phyloP scores from a whole-genome alignment of 2,797 vertebrate species.

The Peromyscus aztecus region DNA sequence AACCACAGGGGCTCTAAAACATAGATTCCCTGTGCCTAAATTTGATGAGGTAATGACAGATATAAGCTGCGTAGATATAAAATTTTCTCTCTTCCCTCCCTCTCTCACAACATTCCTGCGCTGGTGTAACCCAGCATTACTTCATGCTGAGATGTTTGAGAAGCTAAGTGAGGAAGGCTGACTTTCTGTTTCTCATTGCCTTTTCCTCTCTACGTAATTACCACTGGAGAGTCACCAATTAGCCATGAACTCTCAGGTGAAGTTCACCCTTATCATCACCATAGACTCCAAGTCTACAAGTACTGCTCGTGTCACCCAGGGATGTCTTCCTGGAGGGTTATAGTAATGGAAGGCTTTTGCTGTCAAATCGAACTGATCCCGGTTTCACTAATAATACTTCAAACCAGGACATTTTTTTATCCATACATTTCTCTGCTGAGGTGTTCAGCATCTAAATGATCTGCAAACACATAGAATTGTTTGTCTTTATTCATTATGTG shows the following conservation, averaged over 20 bases:
- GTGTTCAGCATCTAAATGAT: slow-evolving; percentile 19
- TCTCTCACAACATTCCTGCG: background rate
- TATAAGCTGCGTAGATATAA: too few relatives aligned
- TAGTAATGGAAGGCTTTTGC: background rate
- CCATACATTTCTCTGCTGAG: background rate
- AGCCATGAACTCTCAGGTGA: background rate
- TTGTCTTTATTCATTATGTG: background rate
- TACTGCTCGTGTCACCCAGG: background rate
- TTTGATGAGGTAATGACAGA: background rate
- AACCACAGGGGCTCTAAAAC: background rate
- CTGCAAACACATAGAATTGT: background rate
- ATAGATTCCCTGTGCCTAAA: background rate
- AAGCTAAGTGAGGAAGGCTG: slow-evolving; percentile 5
- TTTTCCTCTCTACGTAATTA: slow-evolving; percentile 61
- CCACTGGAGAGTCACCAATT: slow-evolving; percentile 27
- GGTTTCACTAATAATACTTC: background rate
- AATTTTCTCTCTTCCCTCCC: background rate
- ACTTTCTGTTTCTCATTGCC: slow-evolving; percentile 46
- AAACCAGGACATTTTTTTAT: background rate
- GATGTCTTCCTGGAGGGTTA: slow-evolving; percentile 2
- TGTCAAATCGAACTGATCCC: slow-evolving; percentile 2
- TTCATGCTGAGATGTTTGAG: background rate
- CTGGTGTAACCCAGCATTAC: background rate
- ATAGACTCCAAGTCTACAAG: background rate
- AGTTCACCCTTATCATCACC: background rate